Percentiles rank a stretch among this genome's conserved stretches.
These are phyloP conservation scores for Athalia cordata DNA, from an alignment of 2,888 invertebrate species.

Conservation along the genomic window DNA sequence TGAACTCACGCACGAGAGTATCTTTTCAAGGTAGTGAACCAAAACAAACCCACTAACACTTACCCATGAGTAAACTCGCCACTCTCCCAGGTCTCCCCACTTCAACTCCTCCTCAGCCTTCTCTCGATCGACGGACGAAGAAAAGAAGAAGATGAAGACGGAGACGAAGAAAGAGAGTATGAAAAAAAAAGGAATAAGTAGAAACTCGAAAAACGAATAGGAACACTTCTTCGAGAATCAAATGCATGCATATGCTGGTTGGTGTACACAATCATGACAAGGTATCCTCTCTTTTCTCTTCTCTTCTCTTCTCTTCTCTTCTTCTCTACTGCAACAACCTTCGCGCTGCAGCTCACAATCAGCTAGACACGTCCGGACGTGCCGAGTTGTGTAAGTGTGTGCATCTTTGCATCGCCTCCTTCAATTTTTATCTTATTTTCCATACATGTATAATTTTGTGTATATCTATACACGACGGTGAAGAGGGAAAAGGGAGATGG, in stretches of 20 bases:
- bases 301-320: no score
- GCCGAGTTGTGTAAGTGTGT: neutral
- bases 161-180: neutral
- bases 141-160: constrained; percentile 21
- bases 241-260: neutral
- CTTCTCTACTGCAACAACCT: neutral
- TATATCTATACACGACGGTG: neutral
- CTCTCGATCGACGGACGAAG: constrained; percentile 43
- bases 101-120: neutral
- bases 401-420: neutral
- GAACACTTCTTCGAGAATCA: constrained; percentile 26
- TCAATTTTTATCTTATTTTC: neutral
- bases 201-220: constrained; percentile 34
- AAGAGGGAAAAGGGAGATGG: constrained; percentile 41
- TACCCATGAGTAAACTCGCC: constrained; percentile 55
- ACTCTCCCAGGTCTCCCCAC: constrained; percentile 7
- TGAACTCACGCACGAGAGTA: constrained; percentile 47
- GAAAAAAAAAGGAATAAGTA: neutral
- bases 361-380: neutral
- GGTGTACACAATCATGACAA: no score
- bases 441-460: neutral
- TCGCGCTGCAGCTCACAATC: constrained; percentile 10
- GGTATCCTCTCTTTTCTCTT: no score
- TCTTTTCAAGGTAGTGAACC: constrained; percentile 54
- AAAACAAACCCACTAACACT: constrained; percentile 58